These are phyloP conservation scores for Melanophora roralis DNA, from an alignment of 2,888 invertebrate species.

Conservation along the genomic window DNA sequence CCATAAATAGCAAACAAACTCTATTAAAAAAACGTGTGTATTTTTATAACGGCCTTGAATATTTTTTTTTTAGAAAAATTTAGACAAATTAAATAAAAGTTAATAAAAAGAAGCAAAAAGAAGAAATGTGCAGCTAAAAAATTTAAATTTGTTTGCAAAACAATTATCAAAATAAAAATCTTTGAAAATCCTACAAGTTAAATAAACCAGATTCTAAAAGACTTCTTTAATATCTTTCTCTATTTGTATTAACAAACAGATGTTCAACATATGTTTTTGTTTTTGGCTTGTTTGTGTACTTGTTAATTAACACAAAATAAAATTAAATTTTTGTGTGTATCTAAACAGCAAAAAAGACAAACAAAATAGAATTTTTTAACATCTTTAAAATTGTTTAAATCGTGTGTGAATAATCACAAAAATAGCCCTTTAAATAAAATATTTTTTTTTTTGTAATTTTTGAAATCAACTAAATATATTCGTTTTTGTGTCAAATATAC, in stretches of 20 bases:
- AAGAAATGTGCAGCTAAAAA: background rate
- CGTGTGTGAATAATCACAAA: no score
- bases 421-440: no score
- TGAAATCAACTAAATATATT: no score
- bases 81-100: background rate
- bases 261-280: conserved; percentile 13
- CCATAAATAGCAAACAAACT: background rate
- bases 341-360: background rate
- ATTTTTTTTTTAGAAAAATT: background rate
- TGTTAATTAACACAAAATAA: background rate
- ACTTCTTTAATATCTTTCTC: no score
- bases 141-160: background rate
- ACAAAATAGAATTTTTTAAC: background rate
- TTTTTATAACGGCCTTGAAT: conserved; percentile 24
- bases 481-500: no score
- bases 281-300: background rate
- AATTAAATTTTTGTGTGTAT: background rate
- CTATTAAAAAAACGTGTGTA: no score
- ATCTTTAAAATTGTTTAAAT: background rate
- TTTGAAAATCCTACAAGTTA: no score
- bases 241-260: background rate
- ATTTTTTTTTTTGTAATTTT: no score
- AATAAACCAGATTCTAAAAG: no score
- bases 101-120: no score
- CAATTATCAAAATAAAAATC: no score